Evolutionary conservation across 2,888 invertebrate species (phyloP), one percentile per base, ranked within the genome.

Genomic region (Agrilus cyanescens): DNA sequence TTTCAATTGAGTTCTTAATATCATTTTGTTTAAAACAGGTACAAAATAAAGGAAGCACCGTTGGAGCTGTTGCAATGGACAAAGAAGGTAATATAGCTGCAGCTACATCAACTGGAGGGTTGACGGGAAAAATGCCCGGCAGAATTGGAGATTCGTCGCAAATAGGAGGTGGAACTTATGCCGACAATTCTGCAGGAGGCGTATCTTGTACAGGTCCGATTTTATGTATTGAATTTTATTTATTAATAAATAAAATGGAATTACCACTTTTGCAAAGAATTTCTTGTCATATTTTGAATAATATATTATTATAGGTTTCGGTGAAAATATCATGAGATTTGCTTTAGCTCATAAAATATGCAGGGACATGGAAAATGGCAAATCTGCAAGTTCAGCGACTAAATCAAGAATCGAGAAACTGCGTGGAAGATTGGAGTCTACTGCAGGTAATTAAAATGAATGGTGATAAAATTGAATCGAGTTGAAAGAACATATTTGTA

Each of bases 101-200:
- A 2, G 85, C 80, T 1, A 85, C 85, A 0, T 85, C 85, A 4
- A 86, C 85, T 0, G 85, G 85, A 8, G 85, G 85, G 2, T 81
- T 82, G 54, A 81, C 77, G n/a, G 83, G 80, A 2, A 83, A 84
- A 60, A 72, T 75, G 47, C 73, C 76, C 1, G 84, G 84, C 1
- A 71, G 84, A 18, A 80, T 84, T 44, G 83, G 84, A 1, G 84
- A 84, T 51, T 78, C 81, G 0, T 81, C 83, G 0, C 66, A 74
- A 51, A 68, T 75, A 50, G 82, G 82, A 1, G 73, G 76, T 48
- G 82, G 82, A 13, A 81, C 78, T 10, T 82, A 81, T 57, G 79
- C 79, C 12, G 82, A 82, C 55, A 73, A 80, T 56, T 53, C 60
- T 14, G 59, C 75, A 16, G 84, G 81, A 3, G 82, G 80, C 7